These are phyloP conservation scores for Sinohyriopsis cumingii DNA, from an alignment of 2,888 invertebrate species.

Conservation along the genomic window DNA sequence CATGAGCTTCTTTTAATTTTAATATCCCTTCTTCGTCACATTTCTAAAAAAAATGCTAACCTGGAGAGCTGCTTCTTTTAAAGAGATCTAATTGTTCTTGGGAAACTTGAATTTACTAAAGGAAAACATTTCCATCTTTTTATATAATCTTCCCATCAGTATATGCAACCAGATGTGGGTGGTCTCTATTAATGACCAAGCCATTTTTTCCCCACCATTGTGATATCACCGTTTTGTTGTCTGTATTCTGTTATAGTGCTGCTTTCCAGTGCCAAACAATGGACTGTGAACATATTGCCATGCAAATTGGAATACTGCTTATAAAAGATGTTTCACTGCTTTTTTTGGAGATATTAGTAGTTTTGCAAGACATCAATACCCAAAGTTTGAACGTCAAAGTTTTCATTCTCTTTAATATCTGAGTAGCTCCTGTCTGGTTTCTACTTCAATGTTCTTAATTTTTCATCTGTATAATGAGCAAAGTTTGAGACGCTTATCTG, in stretches of 20 bases:
- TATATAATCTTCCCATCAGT: constrained; percentile 11
- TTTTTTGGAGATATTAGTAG: background rate
- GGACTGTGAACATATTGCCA: constrained; percentile 9
- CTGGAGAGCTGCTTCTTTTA: constrained; percentile 8
- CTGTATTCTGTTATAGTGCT: constrained; percentile 7
- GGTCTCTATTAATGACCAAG: background rate
- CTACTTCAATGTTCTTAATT: constrained; percentile 5
- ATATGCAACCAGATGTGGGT: constrained; percentile 7
- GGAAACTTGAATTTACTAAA: constrained; percentile 10
- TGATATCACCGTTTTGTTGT: background rate
- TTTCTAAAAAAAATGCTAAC: background rate
- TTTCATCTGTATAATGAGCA: background rate
- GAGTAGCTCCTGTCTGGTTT: constrained; percentile 7
- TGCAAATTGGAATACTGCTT: background rate
- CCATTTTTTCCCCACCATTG: background rate
- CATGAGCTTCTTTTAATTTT: constrained; percentile 7
- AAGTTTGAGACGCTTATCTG: too few species aligned
- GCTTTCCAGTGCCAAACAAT: constrained; percentile 8
- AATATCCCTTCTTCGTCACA: constrained; percentile 1
- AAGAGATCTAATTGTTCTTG: constrained; percentile 5
- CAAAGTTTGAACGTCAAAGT: constrained; percentile 18
- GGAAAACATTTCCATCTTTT: background rate
- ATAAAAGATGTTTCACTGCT: constrained; percentile 8
- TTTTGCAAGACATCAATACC: constrained; percentile 8
- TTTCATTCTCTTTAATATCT: constrained; percentile 12